Base-by-base conservation (phyloP, 35 echinoderm and acorn worm genomes). In the Ophiothrix spiculata region DNA sequence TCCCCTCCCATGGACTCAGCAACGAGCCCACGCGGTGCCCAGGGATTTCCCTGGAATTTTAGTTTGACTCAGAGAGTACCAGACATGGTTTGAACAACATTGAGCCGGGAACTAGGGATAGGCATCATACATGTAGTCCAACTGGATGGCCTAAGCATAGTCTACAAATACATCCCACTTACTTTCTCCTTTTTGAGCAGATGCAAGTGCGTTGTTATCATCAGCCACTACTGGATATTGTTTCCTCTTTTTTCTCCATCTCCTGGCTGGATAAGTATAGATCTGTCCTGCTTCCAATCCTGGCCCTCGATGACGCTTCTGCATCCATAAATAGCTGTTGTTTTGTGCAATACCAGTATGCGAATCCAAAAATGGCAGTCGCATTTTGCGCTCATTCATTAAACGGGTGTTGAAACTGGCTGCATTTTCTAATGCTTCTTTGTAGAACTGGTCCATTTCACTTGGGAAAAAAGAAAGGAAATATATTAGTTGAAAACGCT, bases 281-380 rank as follows among this genome's bases (percentile, higher is more conserved):
- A 99, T 36, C 39, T 99, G 96, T 16, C 96, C 96, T 38, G 77
- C 76, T 31, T 89, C 82, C 29, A 91, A 42, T 16, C 96, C 96
- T 54, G 85, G 85, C 3, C 88, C 89, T 15, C 92, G 86, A 45
- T 94, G 92, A 87, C 17, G 31, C 15, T 0, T 89, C 76, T 37
- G 94, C 91, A 49, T 94, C 75, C 39, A 99, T 90, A 89, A 92
- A 99, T 0, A 99, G 36, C 96, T 91, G 76, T 99, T 99, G 60
- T 94, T 99, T 78, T 99, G 96, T 35, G 96, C 96, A 6, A 99
- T 86, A 3, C 96, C 96, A 29, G 96, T 99, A 56, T 99, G 96
- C 28, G 96, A 94, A 77, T 99, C 96, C 33, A 94, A 41, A 90
- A 8, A 64, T 92, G 96, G 8, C 94, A 86, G 15, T 64, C 92